Evolutionary conservation across 2,888 invertebrate species (phyloP), one percentile per base, ranked within the genome.

Genomic region (Plebejus melissa): DNA sequence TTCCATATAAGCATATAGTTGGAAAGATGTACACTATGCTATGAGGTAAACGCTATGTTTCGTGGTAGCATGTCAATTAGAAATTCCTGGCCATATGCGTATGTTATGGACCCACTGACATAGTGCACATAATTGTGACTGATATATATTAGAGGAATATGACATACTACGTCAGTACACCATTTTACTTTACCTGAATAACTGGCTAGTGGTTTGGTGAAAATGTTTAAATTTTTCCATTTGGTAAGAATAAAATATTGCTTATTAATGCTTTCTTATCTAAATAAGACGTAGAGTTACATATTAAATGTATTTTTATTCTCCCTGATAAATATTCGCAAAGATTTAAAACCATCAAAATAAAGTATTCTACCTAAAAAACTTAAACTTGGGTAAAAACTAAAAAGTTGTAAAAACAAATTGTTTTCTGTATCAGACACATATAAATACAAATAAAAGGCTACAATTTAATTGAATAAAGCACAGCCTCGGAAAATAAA

Each of bases 121-220:
- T 71, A 46, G 41, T 71, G 71, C 32, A 46, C 71, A 71, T 72
- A 72, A 50, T 22, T 72, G 72, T 50, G 54, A 28, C 16, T 28
- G 22, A 72, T 72, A 72, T 72, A 72, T 72, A 72, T 72, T 72
- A 32, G 72, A 6, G 32, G 32, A n/a, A 72, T 32, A 72, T 54
- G 72, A 72, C 13, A 22, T n/a, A 32, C 22, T 54, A 54, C 16
- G 72, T 54, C 50, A 72, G 72, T 54, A 13, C 16, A 50, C 50
- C 4, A 32, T 32, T 72, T 71, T 46, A 41, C 28, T 28, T 13
- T 28, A 60, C 13, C 13, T 16, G 4, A 65, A 32, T 13, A 50
- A 50, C 54, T 32, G 32, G 46, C 28, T 0, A 32, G 54, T 13
- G 13, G 46, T 54, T 5, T 1, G 11, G 28, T 32, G 32, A 41